Conservation (phyloP, 2,797 vertebrate genomes). For the Champsocephalus gunnari region DNA sequence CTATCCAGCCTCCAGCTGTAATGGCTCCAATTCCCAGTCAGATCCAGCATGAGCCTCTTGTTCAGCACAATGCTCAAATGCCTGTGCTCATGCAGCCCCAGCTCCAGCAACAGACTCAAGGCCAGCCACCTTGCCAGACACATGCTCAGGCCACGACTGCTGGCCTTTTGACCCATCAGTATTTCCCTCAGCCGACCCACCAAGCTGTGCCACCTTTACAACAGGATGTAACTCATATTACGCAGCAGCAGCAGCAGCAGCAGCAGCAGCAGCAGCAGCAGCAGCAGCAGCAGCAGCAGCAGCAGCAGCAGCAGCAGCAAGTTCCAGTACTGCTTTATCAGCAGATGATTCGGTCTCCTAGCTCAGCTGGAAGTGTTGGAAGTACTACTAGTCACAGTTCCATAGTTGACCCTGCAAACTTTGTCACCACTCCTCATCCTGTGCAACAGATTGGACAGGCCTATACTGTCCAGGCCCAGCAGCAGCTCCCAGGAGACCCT, state of each 20-base stretch:
- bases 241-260: constrained; percentile 56
- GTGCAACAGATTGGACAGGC: constrained; percentile 68
- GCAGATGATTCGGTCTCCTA: constrained; percentile 74
- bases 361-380: constrained; percentile 57
- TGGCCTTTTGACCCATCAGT: constrained; percentile 67
- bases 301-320: constrained; percentile 70
- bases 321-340: constrained; percentile 76
- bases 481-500: constrained; percentile 66
- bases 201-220: constrained; percentile 71
- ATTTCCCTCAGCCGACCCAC: constrained; percentile 69
- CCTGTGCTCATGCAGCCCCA: constrained; percentile 62
- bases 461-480: constrained; percentile 65
- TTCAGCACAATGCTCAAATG: constrained; percentile 64
- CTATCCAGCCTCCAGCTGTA: constrained; percentile 50
- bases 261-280: constrained; percentile 53
- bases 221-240: constrained; percentile 65
- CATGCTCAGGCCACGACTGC: constrained; percentile 56
- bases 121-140: constrained; percentile 49
- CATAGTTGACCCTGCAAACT: constrained; percentile 57
- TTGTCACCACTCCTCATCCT: constrained; percentile 64
- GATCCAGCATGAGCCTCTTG: constrained; percentile 58
- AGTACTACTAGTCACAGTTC: constrained; percentile 39
- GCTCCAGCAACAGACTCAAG: constrained; percentile 65
- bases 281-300: constrained; percentile 23
- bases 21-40: constrained; percentile 51